Evolutionary conservation across 2,888 invertebrate genomes (phyloP), one percentile per base, ranked within the genome.

Genomic region (Mechanitis messenoides): DNA sequence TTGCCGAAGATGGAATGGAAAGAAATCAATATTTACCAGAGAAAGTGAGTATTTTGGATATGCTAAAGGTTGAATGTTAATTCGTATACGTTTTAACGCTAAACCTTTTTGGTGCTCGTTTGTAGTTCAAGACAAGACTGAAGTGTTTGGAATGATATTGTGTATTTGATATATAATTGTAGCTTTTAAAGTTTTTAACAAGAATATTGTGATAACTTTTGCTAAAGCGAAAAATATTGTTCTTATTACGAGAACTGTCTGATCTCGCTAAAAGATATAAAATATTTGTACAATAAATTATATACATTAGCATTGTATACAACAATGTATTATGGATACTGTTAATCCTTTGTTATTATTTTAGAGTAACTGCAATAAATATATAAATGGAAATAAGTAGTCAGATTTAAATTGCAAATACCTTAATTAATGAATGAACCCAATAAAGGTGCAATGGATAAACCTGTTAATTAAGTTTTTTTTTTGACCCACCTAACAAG

Each of bases 1-100:
- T 50, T 11, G 68, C 70, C 64, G 60, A 65, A 54, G 67, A 61
- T 59, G 63, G 60, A 58, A 63, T 64, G 62, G 61, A 59, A 56
- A 56, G 47, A 31, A 61, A 53, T 6, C 11, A n/a, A 50, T 50
- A 50, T 11, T 50, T 50, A 50, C 50, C 31, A 50, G 50, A 31
- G 31, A 50, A 31, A 50, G 50, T 50, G n/a, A 50, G 50, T 50
- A 50, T 42, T 9, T 42, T 42, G 6, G 3, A 42, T 9, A 42
- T 7, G 42, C 9, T 9, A 42, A 35, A 42, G 42, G 42, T 42
- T 42, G 9, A 42, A 42, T 7, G 42, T 7, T 9, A 42, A 7
- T 9, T 42, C 42, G 9, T 42, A 5, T 2, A 5, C 3, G 42
- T 42, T 42, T 9, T 42, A 9, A 9, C 42, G 42, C 42, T 42